phyloP scores from a whole-genome alignment of 2,888 invertebrate genomes.

The Empis stercorea region DNA sequence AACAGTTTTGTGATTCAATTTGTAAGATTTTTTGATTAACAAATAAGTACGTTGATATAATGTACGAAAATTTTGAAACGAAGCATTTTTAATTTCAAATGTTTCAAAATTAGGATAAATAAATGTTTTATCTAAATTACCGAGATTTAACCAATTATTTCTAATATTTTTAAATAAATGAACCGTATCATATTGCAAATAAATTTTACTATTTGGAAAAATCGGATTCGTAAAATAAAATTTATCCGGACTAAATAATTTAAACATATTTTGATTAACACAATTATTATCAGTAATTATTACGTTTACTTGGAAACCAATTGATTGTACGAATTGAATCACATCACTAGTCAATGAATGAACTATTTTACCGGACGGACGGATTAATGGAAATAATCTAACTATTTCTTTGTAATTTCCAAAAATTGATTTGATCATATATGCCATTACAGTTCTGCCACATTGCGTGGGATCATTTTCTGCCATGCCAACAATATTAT shows the following conservation, averaged over 20 bases:
- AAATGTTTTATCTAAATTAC: not conserved
- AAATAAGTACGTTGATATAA: not conserved
- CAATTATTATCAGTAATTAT: not conserved
- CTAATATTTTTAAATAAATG: not conserved
- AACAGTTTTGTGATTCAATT: not conserved
- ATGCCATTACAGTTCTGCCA: not conserved
- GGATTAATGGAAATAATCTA: not conserved
- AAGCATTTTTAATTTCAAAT: not conserved
- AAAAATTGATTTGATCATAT: not conserved
- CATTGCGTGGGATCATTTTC: not conserved
- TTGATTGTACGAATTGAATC: not conserved
- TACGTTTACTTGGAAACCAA: not conserved
- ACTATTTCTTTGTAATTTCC: not conserved
- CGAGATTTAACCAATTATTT: not conserved
- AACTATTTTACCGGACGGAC: not conserved
- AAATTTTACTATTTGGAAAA: not conserved
- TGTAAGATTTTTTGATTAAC: not conserved
- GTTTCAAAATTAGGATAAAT: not conserved
- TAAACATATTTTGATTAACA: not conserved
- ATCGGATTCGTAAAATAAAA: not conserved
- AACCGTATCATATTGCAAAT: not conserved
- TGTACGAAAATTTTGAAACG: not conserved
- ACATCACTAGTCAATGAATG: not conserved
- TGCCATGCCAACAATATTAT: not conserved
- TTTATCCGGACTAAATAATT: not conserved